phyloP scores from a whole-genome alignment of 2,113 vertebrate species.

The Suncus etruscus region DNA sequence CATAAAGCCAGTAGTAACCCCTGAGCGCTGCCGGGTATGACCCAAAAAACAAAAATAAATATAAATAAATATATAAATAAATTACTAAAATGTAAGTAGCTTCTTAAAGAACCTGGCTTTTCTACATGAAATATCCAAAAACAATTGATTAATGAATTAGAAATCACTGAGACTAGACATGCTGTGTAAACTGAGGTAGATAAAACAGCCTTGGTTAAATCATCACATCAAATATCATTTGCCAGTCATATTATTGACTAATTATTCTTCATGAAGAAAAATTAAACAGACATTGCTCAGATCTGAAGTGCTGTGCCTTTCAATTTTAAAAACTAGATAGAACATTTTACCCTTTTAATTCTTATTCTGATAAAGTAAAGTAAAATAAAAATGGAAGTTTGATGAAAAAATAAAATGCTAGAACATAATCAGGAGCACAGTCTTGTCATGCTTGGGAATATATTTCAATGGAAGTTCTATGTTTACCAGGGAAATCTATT shows the following conservation, averaged over 20 bases:
- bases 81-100: neutral
- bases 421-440: neutral
- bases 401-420: neutral
- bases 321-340: neutral
- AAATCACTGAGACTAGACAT: neutral
- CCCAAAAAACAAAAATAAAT: neutral
- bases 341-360: neutral
- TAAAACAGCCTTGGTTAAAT: conserved; percentile 31
- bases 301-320: neutral
- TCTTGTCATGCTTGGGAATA: neutral
- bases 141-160: neutral
- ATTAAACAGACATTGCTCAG: conserved; percentile 38
- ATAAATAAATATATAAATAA: conserved; percentile 20
- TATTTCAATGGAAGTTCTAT: neutral
- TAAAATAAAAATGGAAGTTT: conserved; percentile 18
- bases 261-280: neutral
- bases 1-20: no score
- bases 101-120: conserved; percentile 45
- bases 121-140: conserved; percentile 25
- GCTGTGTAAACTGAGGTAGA: neutral
- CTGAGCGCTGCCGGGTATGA: no score
- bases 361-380: neutral
- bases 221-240: conserved; percentile 21
- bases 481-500: neutral
- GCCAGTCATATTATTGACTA: neutral